Base-by-base conservation (phyloP, 2,888 invertebrate genomes). In the Anthophora plumipes region DNA sequence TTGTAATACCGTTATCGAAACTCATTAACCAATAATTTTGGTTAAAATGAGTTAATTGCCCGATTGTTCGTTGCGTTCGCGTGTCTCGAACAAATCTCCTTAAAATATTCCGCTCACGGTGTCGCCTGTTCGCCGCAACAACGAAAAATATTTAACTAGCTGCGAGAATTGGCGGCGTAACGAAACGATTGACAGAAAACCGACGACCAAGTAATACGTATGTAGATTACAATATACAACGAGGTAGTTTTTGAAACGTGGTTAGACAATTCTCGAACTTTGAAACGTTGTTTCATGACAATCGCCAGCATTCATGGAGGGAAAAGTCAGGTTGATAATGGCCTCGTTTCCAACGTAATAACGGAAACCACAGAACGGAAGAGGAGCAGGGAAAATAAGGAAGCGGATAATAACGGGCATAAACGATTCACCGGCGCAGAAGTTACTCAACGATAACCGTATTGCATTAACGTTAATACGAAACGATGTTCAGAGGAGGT, bases 21-120 rank as follows among this genome's bases (percentile, higher is more conserved):
- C 67, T 77, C 77, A 52, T 77, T 77, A 68, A 37, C 67, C 66
- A 77, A 67, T 60, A 77, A 61, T 67, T 77, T 76, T 41, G 43
- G 55, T 77, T 37, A 43, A 68, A 77, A 68, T 41, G 61, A 77
- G 68, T 77, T 76, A 67, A 55, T 46, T 60, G 4, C 4, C 31
- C 4, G 31, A 31, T 31, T 48, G 61, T 50, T 43, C 25, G 22
- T 11, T 9, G 48, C 55, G 55, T 37, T 68, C 50, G 60, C 46
- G 31, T 14, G 22, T 4, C 31, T 31, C 31, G 20, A 55, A 77
- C 48, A 55, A 77, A 77, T 68, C 61, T 55, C 78, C 41, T 77
- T 77, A 63, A 68, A 68, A 63, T 68, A 68, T 77, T 77, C 63
- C 41, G 22, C n/a, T 31, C 17, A 11, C 43, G 31, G 61, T 55